These are phyloP conservation scores for Proales similis DNA, from an alignment of 1,140 invertebrate genomes.

Conservation along the genomic window DNA sequence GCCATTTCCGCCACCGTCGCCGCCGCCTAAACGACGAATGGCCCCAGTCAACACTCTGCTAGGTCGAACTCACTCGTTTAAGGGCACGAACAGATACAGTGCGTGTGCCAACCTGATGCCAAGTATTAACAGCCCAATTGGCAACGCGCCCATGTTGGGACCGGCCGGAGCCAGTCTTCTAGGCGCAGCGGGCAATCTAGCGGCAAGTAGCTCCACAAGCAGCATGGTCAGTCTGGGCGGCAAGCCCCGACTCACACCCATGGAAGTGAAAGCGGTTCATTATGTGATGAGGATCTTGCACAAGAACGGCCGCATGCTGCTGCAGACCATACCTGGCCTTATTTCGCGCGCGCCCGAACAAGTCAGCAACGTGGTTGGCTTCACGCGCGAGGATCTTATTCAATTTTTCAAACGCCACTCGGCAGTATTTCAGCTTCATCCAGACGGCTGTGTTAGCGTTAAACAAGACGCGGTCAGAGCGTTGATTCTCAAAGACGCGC, in stretches of 20 bases:
- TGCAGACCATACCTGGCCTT: slow-evolving; percentile 30
- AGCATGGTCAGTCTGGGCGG: not conserved
- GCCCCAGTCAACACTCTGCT: slow-evolving; percentile 25
- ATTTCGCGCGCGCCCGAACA: slow-evolving; percentile 36
- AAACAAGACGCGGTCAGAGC: slow-evolving; percentile 38
- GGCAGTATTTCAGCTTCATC: slow-evolving; percentile 34
- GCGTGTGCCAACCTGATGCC: not conserved
- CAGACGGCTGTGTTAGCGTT: slow-evolving; percentile 37
- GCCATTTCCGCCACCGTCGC: slow-evolving; percentile 37
- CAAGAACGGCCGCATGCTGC: slow-evolving; percentile 26
- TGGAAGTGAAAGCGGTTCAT: slow-evolving; percentile 38
- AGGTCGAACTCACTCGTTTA: slow-evolving; percentile 35
- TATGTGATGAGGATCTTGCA: slow-evolving; percentile 38
- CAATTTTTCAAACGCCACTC: slow-evolving; percentile 32
- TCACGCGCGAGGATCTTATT: slow-evolving; percentile 34
- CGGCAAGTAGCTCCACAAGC: not conserved
- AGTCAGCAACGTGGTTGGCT: slow-evolving; percentile 32
- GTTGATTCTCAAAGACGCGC: slow-evolving; percentile 34
- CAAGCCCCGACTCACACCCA: slow-evolving; percentile 29
- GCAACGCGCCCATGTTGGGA: not conserved
- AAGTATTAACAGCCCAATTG: not conserved
- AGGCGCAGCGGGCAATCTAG: too few relatives aligned
- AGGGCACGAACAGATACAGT: slow-evolving; percentile 16
- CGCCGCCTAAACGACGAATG: slow-evolving; percentile 35
- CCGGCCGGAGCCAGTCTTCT: not conserved